A percentile compares a stretch with the other conserved stretches of the same genome.
Conservation (phyloP, 2,888 invertebrate species). For the Thelaira solivaga region DNA sequence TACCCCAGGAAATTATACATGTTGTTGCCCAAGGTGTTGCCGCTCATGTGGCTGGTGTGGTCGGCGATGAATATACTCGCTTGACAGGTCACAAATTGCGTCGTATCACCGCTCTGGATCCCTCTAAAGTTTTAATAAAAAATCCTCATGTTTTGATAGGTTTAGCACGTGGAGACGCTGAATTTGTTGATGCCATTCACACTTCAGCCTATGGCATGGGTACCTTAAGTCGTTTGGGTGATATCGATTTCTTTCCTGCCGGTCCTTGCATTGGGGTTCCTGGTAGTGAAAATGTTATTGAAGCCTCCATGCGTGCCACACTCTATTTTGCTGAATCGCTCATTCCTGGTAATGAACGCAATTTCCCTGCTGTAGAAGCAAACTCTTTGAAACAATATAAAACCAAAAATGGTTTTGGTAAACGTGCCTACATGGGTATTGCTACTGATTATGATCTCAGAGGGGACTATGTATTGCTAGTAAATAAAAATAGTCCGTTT, state of each 20-base stretch:
- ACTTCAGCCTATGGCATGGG: constrained; percentile 72
- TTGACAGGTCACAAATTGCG: constrained; percentile 71
- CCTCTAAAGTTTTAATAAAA: constrained; percentile 67
- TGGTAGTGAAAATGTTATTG: constrained; percentile 71
- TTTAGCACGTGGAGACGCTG: constrained; percentile 72
- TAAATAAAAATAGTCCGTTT: constrained; percentile 72
- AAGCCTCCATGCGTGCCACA: constrained; percentile 71
- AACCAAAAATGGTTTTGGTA: constrained; percentile 70
- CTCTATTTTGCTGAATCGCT: constrained; percentile 75
- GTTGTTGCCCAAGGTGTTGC: constrained; percentile 72
- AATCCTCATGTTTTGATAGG: constrained; percentile 67
- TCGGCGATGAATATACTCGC: constrained; percentile 69
- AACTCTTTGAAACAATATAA: constrained; percentile 71
- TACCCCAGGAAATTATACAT: constrained; percentile 70
- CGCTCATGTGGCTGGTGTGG: constrained; percentile 73
- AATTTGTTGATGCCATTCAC: constrained; percentile 75
- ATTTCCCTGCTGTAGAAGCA: constrained; percentile 73
- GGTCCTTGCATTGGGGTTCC: constrained; percentile 68
- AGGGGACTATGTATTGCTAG: constrained; percentile 73
- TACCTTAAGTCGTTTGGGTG: constrained; percentile 66
- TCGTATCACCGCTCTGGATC: constrained; percentile 74
- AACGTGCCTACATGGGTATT: constrained; percentile 73
- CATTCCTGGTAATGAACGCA: constrained; percentile 71
- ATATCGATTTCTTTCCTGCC: constrained; percentile 75
- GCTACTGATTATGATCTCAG: constrained; percentile 67